Evolutionary conservation across 1,140 invertebrate species (phyloP), one percentile per base, ranked within the genome.

Genomic region (Pseudobourletiella spinata): DNA sequence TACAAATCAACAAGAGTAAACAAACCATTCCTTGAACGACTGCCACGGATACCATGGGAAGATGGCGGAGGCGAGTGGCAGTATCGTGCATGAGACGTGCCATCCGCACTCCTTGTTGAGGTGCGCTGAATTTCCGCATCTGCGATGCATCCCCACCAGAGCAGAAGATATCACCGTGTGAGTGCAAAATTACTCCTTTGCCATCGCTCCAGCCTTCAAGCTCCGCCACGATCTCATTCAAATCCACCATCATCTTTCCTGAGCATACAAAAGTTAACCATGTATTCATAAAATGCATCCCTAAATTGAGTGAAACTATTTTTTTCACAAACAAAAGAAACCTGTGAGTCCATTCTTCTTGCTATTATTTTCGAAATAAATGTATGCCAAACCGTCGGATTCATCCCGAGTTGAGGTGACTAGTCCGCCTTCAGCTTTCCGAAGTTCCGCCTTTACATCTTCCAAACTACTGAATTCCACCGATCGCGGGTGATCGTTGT

Each of bases 211-310:
- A 80, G 3, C 70, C 60, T 68, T 81, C 77, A n/a, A 84, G 70
- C 42, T 76, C 70, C 16, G 59, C 32, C 0, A 82, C 67, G 35
- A 73, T 71, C 22, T 79, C 73, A 8, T 73, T 67, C 3, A 84
- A 73, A 20, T 83, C 76, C 1, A 78, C 74, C 80, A 84, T 82
- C 83, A 84, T 84, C 59, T 73, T 73, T 32, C 81, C 82, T 81
- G n/a, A n/a, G n/a, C n/a, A n/a, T n/a, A n/a, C n/a, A n/a, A n/a
- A n/a, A n/a, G n/a, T n/a, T n/a, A n/a, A n/a, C n/a, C n/a, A n/a
- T n/a, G n/a, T n/a, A n/a, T n/a, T n/a, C n/a, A n/a, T n/a, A n/a
- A n/a, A n/a, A n/a, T n/a, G n/a, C n/a, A n/a, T n/a, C n/a, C n/a
- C n/a, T n/a, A n/a, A n/a, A n/a, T n/a, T n/a, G n/a, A n/a, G n/a